Evolutionary conservation across 2,797 vertebrate species (phyloP).

Genomic region (Rhinogobio ventralis): DNA sequence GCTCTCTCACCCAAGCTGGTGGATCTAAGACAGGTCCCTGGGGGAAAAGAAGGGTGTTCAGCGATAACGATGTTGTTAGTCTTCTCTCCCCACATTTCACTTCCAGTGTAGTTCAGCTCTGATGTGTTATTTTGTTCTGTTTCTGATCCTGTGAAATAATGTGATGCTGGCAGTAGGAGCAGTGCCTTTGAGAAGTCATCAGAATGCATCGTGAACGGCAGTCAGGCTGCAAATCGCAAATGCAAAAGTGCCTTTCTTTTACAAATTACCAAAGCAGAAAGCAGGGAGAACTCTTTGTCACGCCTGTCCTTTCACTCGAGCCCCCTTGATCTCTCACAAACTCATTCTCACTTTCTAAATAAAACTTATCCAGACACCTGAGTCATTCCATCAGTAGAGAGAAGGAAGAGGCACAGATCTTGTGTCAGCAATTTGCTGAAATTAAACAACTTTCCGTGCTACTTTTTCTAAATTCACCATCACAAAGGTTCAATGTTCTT

Average conservation of each 20-base stretch:
- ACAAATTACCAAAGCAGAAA: conserved; percentile 46
- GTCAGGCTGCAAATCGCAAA: conserved; percentile 30
- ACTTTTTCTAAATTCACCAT: not conserved
- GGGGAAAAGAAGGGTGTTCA: conserved; percentile 15
- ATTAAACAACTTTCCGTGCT: not conserved
- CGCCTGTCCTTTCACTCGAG: not conserved
- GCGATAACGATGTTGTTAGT: conserved; percentile 4
- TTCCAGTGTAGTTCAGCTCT: conserved; percentile 9
- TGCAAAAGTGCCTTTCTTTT: conserved; percentile 31
- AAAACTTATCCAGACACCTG: conserved; percentile 10
- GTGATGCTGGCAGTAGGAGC: conserved; percentile 26
- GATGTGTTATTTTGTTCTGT: conserved; percentile 35
- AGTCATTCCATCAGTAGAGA: not conserved
- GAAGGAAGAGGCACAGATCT: not conserved
- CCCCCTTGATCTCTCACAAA: conserved; percentile 11
- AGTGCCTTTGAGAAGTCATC: conserved; percentile 31
- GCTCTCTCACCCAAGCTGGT: conserved; percentile 10
- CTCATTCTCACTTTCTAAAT: conserved; percentile 32
- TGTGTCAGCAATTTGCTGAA: conserved; percentile 32
- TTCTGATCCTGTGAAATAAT: conserved; percentile 43
- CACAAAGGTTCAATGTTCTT: not conserved
- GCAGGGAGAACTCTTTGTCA: not conserved
- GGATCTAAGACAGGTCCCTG: conserved; percentile 32
- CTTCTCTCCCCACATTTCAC: conserved; percentile 27
- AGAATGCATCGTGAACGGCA: conserved; percentile 40